Base-by-base conservation (phyloP, 2,888 invertebrate species). In the Caenorhabditis auriculariae region DNA sequence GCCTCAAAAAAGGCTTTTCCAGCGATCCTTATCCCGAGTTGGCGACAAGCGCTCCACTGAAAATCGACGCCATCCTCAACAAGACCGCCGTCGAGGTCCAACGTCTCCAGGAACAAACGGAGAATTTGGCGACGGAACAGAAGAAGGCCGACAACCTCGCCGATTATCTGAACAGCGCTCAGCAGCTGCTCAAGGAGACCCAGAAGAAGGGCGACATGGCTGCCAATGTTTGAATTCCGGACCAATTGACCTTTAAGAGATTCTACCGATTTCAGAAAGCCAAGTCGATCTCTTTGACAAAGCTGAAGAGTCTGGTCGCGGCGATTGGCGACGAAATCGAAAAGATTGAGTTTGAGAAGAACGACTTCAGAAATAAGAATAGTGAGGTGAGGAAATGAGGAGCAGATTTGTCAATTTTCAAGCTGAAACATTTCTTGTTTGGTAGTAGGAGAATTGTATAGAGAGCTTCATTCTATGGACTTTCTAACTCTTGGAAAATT, bases 121-220 rank as follows among this genome's bases (percentile, higher is more conserved):
- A 56, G 7, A 53, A 60, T 19, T 28, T 56, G 15, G 61, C 48
- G 2, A 38, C 47, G 17, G 58, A 63, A 19, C 54, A 67, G 50
- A 56, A 57, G 32, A 60, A 55, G 45, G 52, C 63, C 3, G 54
- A 63, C 9, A 43, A 57, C 2, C 27, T 62, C 7, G 52, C 61
- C 6, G 46, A 55, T 7, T 58, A 60, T 7, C 38, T 70, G 50
- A 59, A 65, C 32, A 54, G 59, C 47, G 60, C 69, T 15, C 66
- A 69, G 41, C 60, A 69, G 24, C 35, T 49, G 7, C 50, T 67
- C 45, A 72, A 69, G 39, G 61, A 69, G 19, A 45, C 60, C 15
- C 66, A 69, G 32, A 49, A 57, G 21, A 57, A 62, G 56, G 32
- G 49, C 9, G 69, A 71, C 26, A 61, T 54, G 29, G 51, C 55